Evolutionary conservation across 2,113 vertebrate genomes (phyloP).

Genomic region (Xyrauchen texanus): DNA sequence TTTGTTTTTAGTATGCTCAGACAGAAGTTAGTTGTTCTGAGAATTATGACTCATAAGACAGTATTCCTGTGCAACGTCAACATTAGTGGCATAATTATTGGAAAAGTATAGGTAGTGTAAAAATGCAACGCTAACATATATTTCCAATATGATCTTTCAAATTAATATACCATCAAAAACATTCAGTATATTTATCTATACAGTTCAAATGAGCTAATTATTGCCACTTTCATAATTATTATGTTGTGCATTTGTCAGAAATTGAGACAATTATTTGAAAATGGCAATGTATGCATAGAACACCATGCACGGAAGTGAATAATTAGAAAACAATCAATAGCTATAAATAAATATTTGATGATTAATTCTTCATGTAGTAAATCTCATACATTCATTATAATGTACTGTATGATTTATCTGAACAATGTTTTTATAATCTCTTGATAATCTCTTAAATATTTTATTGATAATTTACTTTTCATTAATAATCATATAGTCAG

Average conservation of each 20-base stretch:
- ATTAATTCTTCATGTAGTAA: constrained; percentile 59
- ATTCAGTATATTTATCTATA: constrained; percentile 60
- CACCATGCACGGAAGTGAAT: constrained; percentile 44
- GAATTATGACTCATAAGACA: background rate
- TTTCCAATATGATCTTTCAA: constrained; percentile 12
- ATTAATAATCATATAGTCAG: background rate
- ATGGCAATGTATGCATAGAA: constrained; percentile 66
- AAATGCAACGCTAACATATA: constrained; percentile 2
- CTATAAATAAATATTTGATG: constrained; percentile 58
- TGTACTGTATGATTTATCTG: background rate
- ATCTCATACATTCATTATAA: constrained; percentile 28
- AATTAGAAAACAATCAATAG: too few relatives aligned
- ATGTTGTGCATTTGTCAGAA: constrained; percentile 67
- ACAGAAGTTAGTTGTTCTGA: background rate
- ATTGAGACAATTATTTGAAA: constrained; percentile 54
- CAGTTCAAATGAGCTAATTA: constrained; percentile 69
- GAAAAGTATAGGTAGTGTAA: constrained; percentile 19
- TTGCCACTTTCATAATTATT: constrained; percentile 72
- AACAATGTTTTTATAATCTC: background rate
- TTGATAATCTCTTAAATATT: background rate
- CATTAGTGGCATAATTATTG: background rate
- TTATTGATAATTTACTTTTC: background rate
- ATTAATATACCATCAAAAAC: constrained; percentile 49
- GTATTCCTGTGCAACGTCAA: constrained; percentile 19
- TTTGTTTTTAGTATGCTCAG: constrained; percentile 1